Base-by-base conservation (phyloP, 1,140 invertebrate species). In the Micrasema minimum region DNA sequence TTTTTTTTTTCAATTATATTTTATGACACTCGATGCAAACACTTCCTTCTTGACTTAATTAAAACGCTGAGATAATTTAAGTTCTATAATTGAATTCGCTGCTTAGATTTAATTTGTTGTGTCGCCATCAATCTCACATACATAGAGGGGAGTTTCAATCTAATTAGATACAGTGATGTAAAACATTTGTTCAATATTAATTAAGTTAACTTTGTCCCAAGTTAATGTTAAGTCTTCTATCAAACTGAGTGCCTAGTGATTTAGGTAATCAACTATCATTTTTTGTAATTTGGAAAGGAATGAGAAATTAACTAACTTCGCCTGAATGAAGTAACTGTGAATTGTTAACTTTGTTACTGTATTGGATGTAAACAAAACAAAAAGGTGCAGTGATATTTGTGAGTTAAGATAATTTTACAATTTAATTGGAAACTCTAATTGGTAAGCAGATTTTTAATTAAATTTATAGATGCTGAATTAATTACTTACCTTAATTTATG, bases 1-100 rank as follows among this genome's bases (percentile, higher is more conserved):
- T 46, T 68, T 59, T 57, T 31, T 16, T 50, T 61, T 38, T 53
- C 66, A 69, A 69, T 69, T 69, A 69, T 69, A 69, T 69, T 69
- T 69, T 69, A 69, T 22, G 66, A 35, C 66, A 35, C 48, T 53
- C 53, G 14, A 31, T 4, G 26, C 26, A 7, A 41, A 41, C 50
- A 26, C 64, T 50, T 16, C 64, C 41, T 20, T 61, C 37, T 14
- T 11, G 61, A 9, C 20, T 55, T 59, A 59, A 59, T 59, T 59
- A 59, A 59, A 59, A 53, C 14, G 18, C 35, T 35, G 37, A 59
- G 37, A 59, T 59, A 59, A 59, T 16, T 22, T 38, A 7, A 59
- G 11, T 59, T 31, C 26, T 2, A n/a, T n/a, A 31, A 31, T 31
- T 31, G 7, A 31, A 31, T 31, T 31, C 26, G 2, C 7, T 31